phyloP scores from a whole-genome alignment of 2,888 invertebrate genomes.

The Mimas tiliae region DNA sequence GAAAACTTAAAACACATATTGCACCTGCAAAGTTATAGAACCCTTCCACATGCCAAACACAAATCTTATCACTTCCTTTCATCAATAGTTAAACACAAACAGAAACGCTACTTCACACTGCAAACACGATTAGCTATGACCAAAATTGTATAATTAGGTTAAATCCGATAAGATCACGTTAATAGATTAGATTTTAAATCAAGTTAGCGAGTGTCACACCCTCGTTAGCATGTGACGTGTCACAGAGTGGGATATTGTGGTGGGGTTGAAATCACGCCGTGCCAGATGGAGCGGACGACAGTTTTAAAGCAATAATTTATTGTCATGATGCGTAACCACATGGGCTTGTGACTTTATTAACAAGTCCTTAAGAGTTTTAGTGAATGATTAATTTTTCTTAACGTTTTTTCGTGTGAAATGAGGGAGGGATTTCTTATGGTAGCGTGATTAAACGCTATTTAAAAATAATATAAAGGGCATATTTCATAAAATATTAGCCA shows the following conservation, averaged over 20 bases:
- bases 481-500: too few species aligned
- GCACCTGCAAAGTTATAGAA: background rate
- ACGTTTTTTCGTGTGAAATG: constrained; percentile 2
- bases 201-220: constrained; percentile 66
- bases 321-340: constrained; percentile 51
- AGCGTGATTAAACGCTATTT: background rate
- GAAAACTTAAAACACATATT: background rate
- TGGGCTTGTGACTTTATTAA: constrained; percentile 52
- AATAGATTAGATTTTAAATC: constrained; percentile 65
- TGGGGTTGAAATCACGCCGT: constrained; percentile 46
- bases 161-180: constrained; percentile 55
- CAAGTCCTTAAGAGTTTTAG: constrained; percentile 42
- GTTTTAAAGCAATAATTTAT: constrained; percentile 60
- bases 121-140: background rate
- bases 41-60: background rate
- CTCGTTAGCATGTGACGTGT: constrained; percentile 49
- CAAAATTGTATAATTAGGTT: constrained; percentile 44
- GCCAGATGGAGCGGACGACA: constrained; percentile 50
- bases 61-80: background rate
- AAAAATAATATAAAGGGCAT: too few species aligned
- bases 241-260: constrained; percentile 30
- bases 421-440: background rate
- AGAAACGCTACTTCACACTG: background rate
- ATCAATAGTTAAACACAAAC: background rate
- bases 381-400: constrained; percentile 2